Conservation (phyloP, 2,888 invertebrate genomes). For the Stegophylla sp. region DNA sequence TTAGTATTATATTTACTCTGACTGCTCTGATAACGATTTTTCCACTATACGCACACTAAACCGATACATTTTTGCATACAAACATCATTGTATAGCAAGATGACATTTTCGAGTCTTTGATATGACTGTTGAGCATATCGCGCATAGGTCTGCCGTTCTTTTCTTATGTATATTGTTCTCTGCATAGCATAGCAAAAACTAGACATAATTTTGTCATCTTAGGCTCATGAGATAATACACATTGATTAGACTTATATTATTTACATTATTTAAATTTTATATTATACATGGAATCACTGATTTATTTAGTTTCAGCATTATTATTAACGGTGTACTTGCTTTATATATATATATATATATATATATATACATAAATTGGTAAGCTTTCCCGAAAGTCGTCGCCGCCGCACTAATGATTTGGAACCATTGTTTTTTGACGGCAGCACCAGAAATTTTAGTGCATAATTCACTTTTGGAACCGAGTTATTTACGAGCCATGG, state of each 20-base stretch:
- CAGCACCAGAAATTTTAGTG: constrained; percentile 30
- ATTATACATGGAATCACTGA: neutral
- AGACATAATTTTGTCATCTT: constrained; percentile 17
- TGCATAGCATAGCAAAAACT: constrained; percentile 25
- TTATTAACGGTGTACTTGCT: constrained; percentile 28
- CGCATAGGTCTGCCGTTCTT: neutral
- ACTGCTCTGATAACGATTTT: neutral
- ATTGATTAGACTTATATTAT: neutral
- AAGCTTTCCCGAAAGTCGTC: constrained; percentile 39
- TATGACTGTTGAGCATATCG: neutral
- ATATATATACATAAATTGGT: constrained; percentile 27
- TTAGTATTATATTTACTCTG: neutral
- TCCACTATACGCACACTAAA: neutral
- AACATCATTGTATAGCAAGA: constrained; percentile 5
- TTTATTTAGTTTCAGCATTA: constrained; percentile 44
- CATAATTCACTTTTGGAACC: constrained; percentile 46
- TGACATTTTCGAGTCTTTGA: constrained; percentile 43
- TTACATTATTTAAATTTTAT: neutral
- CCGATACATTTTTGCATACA: constrained; percentile 44
- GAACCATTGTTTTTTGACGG: constrained; percentile 23
- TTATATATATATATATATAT: too few relatives aligned
- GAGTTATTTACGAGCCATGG: constrained; percentile 44
- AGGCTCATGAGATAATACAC: neutral
- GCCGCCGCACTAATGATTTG: constrained; percentile 46
- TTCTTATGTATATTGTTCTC: constrained; percentile 15